Evolutionary conservation across 2,113 vertebrate species (phyloP), one percentile per base, ranked within the genome.

Genomic region (Crocuta crocuta): DNA sequence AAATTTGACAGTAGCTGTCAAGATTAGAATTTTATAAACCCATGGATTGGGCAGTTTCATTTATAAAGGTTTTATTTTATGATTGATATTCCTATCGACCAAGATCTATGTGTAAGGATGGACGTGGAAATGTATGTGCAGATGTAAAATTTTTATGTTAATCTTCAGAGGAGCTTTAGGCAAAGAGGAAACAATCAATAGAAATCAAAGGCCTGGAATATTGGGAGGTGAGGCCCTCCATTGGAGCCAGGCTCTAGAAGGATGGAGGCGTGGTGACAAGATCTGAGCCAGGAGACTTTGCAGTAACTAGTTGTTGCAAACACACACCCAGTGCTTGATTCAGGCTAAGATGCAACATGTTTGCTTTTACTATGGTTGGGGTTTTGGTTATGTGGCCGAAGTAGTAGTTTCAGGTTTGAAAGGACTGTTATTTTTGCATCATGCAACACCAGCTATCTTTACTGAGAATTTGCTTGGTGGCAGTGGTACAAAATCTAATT

Each of bases 1-100:
- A 96, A 96, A 80, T 74, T 84, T 88, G 26, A 63, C 23, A 82
- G 28, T 82, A 61, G 16, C n/a, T 74, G 0, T 76, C 68, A 91
- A 76, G 45, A 88, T 84, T 45, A 43, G 39, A 96, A 73, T 39
- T 93, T 13, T 80, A 55, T 48, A 53, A 94, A 79, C 31, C 6
- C 45, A 66, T 74, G 33, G 3, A 79, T 50, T 2, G 85, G 76
- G 21, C 17, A 78, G 6, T 94, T 86, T 90, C 11, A 31, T 84
- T 91, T 91, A 35, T 93, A 81, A 76, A 76, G 13, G 76, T 45
- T 84, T 97, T 95, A 84, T 93, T 90, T 81, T 91, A 21, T 84
- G 58, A 63, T 73, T 76, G 94, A 1, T 63, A 58, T 55, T 76
- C 19, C 48, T 87, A 1, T 28, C 33, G 76, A 66, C 11, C 17